Conservation (phyloP, 1,140 invertebrate genomes). For the Teleopsis dalmanni region DNA sequence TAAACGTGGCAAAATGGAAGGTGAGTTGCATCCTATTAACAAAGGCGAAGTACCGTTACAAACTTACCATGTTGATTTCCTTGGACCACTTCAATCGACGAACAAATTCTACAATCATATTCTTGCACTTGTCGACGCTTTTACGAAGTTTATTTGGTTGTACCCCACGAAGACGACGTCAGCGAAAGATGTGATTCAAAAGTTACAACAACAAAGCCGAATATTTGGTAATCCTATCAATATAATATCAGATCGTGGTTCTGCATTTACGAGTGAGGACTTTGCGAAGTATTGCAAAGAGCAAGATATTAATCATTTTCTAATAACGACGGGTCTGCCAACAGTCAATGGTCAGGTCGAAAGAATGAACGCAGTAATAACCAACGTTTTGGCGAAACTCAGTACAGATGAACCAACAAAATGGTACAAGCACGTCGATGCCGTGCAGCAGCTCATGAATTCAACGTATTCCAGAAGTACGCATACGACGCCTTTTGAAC, state of each 20-base stretch:
- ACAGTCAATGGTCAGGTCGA: constrained; percentile 34
- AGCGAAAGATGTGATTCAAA: constrained; percentile 19
- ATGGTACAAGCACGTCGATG: constrained; percentile 6
- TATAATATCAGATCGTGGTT: constrained; percentile 20
- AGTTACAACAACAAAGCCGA: constrained; percentile 21
- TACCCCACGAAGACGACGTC: constrained; percentile 34
- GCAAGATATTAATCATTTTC: constrained; percentile 11
- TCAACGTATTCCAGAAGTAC: not conserved
- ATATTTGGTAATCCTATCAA: constrained; percentile 28
- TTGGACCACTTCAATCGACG: constrained; percentile 24
- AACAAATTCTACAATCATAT: constrained; percentile 32
- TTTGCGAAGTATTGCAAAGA: constrained; percentile 17
- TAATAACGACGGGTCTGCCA: constrained; percentile 28
- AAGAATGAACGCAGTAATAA: constrained; percentile 5
- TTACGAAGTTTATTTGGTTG: constrained; percentile 31
- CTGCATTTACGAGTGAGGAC: constrained; percentile 32
- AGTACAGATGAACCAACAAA: constrained; percentile 1
- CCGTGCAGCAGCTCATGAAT: constrained; percentile 6
- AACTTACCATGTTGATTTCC: no score
- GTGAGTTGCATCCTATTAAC: no score
- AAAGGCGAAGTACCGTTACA: no score
- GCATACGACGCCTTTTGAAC: constrained; percentile 2
- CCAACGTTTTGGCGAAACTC: constrained; percentile 3
- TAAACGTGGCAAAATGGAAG: no score
- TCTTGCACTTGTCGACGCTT: constrained; percentile 24